These are phyloP conservation scores for Ichneumon xanthorius DNA, from an alignment of 2,888 invertebrate species.

Conservation along the genomic window DNA sequence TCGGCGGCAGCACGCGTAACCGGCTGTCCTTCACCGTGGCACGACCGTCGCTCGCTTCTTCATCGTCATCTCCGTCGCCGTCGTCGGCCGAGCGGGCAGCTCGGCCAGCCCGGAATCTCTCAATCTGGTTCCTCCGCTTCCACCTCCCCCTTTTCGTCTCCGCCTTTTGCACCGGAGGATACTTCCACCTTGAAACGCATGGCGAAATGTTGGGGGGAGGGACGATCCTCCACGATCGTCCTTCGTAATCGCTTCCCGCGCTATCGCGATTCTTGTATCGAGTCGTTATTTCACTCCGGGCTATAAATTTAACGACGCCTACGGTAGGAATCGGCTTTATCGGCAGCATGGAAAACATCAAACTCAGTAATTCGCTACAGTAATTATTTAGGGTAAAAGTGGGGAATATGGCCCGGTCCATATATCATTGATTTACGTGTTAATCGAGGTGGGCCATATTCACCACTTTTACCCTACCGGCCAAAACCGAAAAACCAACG, in stretches of 20 bases:
- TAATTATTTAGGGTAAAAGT: too few species aligned
- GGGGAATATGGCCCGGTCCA: too few species aligned
- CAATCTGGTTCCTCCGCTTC: conserved; percentile 67
- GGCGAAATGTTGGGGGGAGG: conserved; percentile 6
- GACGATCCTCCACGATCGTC: background rate
- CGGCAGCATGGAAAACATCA: too few species aligned
- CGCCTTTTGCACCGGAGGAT: conserved; percentile 55
- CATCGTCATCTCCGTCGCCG: conserved; percentile 55
- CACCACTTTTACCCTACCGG: too few species aligned
- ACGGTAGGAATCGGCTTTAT: background rate
- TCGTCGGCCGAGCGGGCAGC: conserved; percentile 57
- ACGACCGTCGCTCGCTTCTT: conserved; percentile 58
- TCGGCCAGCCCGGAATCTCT: conserved; percentile 64
- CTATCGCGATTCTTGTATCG: conserved; percentile 6
- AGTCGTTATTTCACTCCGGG: background rate
- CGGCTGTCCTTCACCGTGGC: conserved; percentile 67
- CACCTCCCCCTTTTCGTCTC: conserved; percentile 49
- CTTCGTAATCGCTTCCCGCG: background rate
- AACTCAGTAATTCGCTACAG: too few species aligned
- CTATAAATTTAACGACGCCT: conserved; percentile 9
- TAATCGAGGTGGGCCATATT: too few species aligned
- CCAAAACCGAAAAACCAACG: too few species aligned
- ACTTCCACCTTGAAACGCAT: conserved; percentile 54
- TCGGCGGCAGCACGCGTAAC: conserved; percentile 62
- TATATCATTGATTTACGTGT: too few species aligned